Evolutionary conservation across 2,888 invertebrate genomes (phyloP).

Genomic region (Bursaphelenchus okinawaensis): DNA sequence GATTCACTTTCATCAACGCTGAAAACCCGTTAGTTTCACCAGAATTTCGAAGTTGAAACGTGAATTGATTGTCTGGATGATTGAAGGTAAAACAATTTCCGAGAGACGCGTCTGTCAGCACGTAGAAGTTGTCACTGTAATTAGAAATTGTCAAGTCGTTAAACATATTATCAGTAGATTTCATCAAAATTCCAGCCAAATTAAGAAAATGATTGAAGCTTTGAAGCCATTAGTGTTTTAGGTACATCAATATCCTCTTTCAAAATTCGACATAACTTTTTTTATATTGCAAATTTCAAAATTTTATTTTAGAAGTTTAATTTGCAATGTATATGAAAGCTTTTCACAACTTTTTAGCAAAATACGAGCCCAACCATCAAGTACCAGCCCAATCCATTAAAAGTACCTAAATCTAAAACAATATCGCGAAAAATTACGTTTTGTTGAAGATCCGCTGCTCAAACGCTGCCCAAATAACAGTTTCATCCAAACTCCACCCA

Average conservation of each 20-base stretch:
- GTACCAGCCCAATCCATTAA: too few relatives aligned
- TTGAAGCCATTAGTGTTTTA: too few relatives aligned
- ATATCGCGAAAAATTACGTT: slow-evolving; percentile 29
- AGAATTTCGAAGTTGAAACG: slow-evolving; percentile 21
- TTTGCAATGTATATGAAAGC: too few relatives aligned
- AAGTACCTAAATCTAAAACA: too few relatives aligned
- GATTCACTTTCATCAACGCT: slow-evolving; percentile 17
- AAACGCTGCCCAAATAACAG: slow-evolving; percentile 38
- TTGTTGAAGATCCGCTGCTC: slow-evolving; percentile 27
- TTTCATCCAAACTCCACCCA: slow-evolving; percentile 35
- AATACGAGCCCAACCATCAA: too few relatives aligned
- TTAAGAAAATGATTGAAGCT: background rate
- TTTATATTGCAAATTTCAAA: too few relatives aligned
- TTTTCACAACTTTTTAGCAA: too few relatives aligned
- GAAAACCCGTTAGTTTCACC: slow-evolving; percentile 29
- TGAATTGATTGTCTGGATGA: slow-evolving; percentile 21
- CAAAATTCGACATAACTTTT: too few relatives aligned
- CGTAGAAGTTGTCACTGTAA: background rate
- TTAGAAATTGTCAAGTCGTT: background rate
- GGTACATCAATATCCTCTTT: too few relatives aligned
- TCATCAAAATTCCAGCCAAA: background rate
- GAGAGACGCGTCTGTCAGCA: slow-evolving; percentile 18
- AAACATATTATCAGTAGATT: background rate
- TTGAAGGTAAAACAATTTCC: slow-evolving; percentile 45
- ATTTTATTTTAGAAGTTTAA: too few relatives aligned